phyloP scores from a whole-genome alignment of 2,888 invertebrate species.

The Tetranychus piercei region DNA sequence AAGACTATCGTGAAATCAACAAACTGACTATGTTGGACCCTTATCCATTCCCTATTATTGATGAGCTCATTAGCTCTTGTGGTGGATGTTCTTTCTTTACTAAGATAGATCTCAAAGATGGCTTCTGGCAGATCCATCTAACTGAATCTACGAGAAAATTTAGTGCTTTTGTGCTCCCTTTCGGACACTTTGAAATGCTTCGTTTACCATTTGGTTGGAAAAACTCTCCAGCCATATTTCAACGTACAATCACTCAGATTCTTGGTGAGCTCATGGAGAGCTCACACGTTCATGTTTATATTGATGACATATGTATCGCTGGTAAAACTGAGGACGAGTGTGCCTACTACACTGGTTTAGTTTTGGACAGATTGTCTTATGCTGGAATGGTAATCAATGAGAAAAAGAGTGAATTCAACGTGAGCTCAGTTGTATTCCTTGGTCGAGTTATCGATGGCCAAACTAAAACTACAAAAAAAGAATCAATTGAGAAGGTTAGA shows the following conservation, averaged over 20 bases:
- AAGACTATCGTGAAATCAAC: not conserved
- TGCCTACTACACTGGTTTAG: not conserved
- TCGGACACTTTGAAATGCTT: not conserved
- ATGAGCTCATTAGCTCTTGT: not conserved
- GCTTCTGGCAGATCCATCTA: slow-evolving; percentile 4
- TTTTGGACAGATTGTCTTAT: not conserved
- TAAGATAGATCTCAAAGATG: slow-evolving; percentile 8
- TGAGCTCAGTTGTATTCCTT: not conserved
- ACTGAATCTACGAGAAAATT: not conserved
- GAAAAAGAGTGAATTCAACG: slow-evolving; percentile 1
- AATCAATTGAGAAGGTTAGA: slow-evolving; percentile 5
- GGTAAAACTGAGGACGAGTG: slow-evolving; percentile 4
- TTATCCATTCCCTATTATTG: not conserved
- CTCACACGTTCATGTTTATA: not conserved
- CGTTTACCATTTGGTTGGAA: slow-evolving; percentile 13
- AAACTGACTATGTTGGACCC: slow-evolving; percentile 1
- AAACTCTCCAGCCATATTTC: slow-evolving; percentile 6
- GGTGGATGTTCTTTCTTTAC: slow-evolving; percentile 5
- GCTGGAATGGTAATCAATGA: not conserved
- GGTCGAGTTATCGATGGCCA: not conserved
- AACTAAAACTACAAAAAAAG: slow-evolving; percentile 2
- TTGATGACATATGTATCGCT: slow-evolving; percentile 6
- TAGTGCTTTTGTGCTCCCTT: slow-evolving; percentile 3
- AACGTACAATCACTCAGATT: slow-evolving; percentile 1
- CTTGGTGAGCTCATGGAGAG: not conserved